Evolutionary conservation across 2,113 vertebrate species (phyloP), one percentile per base, ranked within the genome.

Genomic region (Salvelinus alpinus): DNA sequence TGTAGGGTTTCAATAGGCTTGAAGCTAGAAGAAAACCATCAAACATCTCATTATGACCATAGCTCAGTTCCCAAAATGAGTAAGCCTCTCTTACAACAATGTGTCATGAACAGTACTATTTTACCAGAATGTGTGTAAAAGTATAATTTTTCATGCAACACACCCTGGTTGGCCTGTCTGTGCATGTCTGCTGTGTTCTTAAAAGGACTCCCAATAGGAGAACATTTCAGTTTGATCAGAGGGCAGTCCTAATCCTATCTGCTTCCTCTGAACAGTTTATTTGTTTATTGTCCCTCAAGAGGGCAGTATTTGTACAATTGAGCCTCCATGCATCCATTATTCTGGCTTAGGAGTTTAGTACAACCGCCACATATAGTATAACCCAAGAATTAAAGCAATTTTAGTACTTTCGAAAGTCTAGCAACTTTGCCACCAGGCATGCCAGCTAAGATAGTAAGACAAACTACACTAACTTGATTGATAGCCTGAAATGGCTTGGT

Each of bases 251-350:
- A 51, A 66, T 79, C 67, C 68, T 5, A 3, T 72, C n/a, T 24
- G 34, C 59, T 11, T 31, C 20, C 31, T 20, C 24, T 9, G 64
- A 14, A 25, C 9, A 25, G n/a, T 44, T 12, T 66, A 75, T 69
- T 77, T 80, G 71, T 80, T 69, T 78, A 20, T 76, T 88, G 86
- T 77, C 77, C 92, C 93, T 92, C 86, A 77, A 94, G 93, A 88
- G 91, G 92, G 93, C 93, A 92, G 92, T 93, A 92, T 91, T 87
- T 88, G 83, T 86, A 44, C 38, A 44, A 44, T 44, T 9, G 38
- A 44, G 84, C 77, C 82, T 73, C 75, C 14, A 44, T 44, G 38
- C 9, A 44, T 9, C 38, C 38, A 44, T 44, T 44, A 44, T 44
- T 44, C 38, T 44, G 38, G 9, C 9, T 44, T 44, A 12, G 38